Conservation (phyloP, 2,888 invertebrate species). For the Notodonta dromedarius region DNA sequence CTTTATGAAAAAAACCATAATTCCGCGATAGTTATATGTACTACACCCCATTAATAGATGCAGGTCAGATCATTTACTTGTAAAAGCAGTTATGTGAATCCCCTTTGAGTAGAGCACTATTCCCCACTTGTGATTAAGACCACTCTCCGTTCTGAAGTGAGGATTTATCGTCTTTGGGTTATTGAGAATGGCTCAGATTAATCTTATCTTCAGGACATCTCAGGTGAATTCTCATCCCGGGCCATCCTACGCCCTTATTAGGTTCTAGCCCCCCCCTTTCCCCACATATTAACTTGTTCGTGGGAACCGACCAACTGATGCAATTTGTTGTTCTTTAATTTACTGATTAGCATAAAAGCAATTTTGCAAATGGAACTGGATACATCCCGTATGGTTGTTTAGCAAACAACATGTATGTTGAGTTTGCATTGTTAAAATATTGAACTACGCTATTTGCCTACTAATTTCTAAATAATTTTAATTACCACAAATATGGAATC, state of each 20-base stretch:
- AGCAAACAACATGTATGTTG: neutral
- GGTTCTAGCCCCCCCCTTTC: too few species aligned
- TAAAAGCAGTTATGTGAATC: too few species aligned
- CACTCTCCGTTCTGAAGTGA: too few species aligned
- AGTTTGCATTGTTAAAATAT: neutral
- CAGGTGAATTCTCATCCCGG: neutral
- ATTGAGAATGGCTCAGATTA: too few species aligned
- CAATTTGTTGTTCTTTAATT: conserved; percentile 5
- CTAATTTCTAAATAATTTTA: neutral
- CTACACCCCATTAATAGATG: neutral
- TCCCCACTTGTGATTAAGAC: too few species aligned
- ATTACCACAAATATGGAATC: too few species aligned
- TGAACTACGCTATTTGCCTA: neutral
- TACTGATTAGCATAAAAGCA: neutral
- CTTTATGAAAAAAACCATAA: conserved; percentile 52
- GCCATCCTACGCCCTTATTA: neutral
- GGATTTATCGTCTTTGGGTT: too few species aligned
- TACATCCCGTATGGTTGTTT: neutral
- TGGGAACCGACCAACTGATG: neutral
- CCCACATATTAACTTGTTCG: neutral
- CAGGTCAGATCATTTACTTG: too few species aligned
- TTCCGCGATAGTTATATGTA: conserved; percentile 24
- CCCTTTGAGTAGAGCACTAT: too few species aligned
- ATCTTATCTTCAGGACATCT: neutral
- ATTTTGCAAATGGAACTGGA: neutral